Base-by-base conservation (phyloP, 1,140 invertebrate species). In the Leptonema lineaticorne region DNA sequence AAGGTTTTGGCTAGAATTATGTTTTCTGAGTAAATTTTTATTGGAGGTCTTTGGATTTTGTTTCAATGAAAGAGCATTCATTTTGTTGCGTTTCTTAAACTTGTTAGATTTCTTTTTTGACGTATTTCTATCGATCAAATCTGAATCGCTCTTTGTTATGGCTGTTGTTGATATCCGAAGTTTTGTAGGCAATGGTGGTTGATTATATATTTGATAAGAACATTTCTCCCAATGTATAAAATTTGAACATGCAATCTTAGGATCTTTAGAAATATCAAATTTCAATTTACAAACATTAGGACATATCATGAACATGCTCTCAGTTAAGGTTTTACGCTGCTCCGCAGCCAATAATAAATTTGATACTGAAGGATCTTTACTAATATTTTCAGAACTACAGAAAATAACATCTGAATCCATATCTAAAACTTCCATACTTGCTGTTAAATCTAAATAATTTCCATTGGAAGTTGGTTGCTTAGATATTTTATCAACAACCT, bases 181-280 rank as follows among this genome's bases (percentile, higher is more conserved):
- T n/a, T 57, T 53, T 28, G 65, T 26, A 37, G n/a, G 33, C 9
- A 41, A 8, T 22, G 24, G 24, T 16, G 50, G 22, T 24, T 22
- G 14, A 16, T 53, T 14, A 22, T 6, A 72, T n/a, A 74, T 67
- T 58, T 75, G 69, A 67, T 78, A 76, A 3, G 77, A 75, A 27
- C 80, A 73, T 48, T 78, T 75, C 64, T 82, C 78, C 81, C 81
- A 82, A 14, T 82, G 71, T 64, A 82, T 80, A 20, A 82, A 78
- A 64, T 82, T 78, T 60, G 81, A 76, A 56, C 78, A 80, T 0
- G 76, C 74, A 11, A 81, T 70, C 79, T 74, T 68, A 0, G 73
- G 50, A 46, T 74, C 65, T 2, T 9, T 59, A 1, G 72, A 63
- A 37, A 68, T 24, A 29, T 72, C 70, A 41, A 69, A 69, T 64